Evolutionary conservation across 1,140 invertebrate species (phyloP).

Genomic region (Wiebesia pumilae): DNA sequence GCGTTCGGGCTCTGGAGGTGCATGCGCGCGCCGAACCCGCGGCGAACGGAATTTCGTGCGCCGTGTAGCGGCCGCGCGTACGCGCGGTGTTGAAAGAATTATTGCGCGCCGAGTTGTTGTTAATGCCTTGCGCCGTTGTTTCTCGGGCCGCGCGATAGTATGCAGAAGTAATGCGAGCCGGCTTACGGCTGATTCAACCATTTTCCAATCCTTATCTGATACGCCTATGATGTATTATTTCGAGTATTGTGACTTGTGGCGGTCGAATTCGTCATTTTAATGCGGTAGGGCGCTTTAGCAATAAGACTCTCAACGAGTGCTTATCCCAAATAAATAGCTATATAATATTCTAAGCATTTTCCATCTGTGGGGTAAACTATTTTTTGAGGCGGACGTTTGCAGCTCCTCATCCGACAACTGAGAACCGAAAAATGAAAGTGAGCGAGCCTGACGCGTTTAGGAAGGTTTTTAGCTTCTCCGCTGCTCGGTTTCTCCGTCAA

Average conservation of each 20-base stretch:
- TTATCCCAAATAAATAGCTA: no score
- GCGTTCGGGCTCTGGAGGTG: neutral
- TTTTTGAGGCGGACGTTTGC: no score
- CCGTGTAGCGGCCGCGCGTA: neutral
- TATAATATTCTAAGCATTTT: no score
- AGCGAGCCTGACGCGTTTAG: neutral
- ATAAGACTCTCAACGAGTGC: no score
- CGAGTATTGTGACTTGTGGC: neutral
- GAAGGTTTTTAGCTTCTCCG: neutral
- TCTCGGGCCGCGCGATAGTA: neutral
- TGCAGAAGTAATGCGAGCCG: neutral
- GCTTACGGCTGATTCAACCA: neutral
- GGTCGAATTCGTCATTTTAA: neutral
- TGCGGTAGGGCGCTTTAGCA: no score
- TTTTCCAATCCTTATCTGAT: neutral
- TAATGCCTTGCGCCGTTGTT: constrained; percentile 6
- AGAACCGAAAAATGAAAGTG: neutral
- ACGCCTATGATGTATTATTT: neutral
- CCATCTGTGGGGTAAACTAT: no score
- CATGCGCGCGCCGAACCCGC: constrained; percentile 24
- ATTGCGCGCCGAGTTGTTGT: constrained; percentile 28
- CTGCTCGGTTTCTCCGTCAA: neutral
- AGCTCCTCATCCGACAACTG: no score
- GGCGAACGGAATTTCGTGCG: constrained; percentile 24
- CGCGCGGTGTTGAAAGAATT: constrained; percentile 14